A percentile compares a stretch with the other conserved stretches of the same genome.
Conservation (phyloP, 2,797 vertebrate species). For the Periophthalmus magnuspinnatus region DNA sequence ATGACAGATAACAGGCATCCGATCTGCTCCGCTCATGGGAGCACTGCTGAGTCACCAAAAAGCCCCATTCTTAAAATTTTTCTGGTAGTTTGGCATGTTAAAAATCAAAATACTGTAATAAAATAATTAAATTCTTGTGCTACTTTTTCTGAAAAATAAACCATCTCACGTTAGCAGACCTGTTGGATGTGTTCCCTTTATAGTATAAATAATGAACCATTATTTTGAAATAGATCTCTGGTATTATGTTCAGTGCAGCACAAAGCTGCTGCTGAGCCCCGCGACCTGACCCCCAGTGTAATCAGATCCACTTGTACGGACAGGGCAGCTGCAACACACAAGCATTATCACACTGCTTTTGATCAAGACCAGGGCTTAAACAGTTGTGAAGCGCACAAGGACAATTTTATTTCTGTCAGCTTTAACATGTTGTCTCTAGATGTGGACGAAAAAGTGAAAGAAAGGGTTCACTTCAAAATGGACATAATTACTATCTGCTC, state of each 20-base stretch:
- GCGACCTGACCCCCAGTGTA: constrained; percentile 4
- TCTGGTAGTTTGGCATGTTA: too few relatives aligned
- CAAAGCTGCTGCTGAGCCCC: constrained; percentile 7
- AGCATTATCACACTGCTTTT: background rate
- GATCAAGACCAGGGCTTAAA: background rate
- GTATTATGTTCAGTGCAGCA: background rate
- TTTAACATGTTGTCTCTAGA: background rate
- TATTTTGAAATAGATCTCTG: background rate
- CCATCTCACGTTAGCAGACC: background rate
- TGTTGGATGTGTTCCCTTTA: too few relatives aligned
- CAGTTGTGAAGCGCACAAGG: background rate
- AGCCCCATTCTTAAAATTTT: constrained; percentile 1
- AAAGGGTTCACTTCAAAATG: background rate
- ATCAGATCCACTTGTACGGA: constrained; percentile 5
- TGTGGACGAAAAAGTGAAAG: background rate
- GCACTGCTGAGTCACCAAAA: constrained; percentile 39
- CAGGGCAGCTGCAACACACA: constrained; percentile 11
- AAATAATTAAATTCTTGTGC: background rate
- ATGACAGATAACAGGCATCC: constrained; percentile 5
- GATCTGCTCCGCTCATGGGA: constrained; percentile 14
- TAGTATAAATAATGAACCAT: background rate
- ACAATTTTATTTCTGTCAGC: background rate
- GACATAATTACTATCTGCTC: background rate
- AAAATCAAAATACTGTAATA: too few relatives aligned
- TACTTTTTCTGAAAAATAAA: background rate